Evolutionary conservation across 30 jellyfish, hydroid and myxozoan species (phyloP), one percentile per base, ranked within the genome.

Genomic region (Hydra vulgaris): DNA sequence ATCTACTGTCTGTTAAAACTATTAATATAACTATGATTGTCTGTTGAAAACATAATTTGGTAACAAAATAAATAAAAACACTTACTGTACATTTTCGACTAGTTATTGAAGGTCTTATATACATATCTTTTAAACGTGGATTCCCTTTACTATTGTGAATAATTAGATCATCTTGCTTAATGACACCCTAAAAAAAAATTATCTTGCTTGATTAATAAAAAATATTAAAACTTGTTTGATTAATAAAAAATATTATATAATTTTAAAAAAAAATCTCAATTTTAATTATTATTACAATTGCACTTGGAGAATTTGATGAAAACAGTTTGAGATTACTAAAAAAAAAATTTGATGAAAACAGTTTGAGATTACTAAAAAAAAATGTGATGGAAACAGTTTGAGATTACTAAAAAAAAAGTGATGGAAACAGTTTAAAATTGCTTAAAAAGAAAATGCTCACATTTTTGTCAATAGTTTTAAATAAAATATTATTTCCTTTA

Each of bases 81-180:
- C 97, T 84, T 66, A 92, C 98, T 76, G 95, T 73, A 21, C 95
- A 88, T 77, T 95, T 80, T 23, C 98, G 86, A 72, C 88, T 86
- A 17, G 98, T 92, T 52, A 92, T 76, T 78, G 88, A 68, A n/a
- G 99, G 99, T 73, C 97, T 26, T 52, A 89, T 79, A 81, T 88
- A 81, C 84, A 94, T 77, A 73, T 94, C 97, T 79, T 85, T 89
- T 70, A 94, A 71, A 54, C 94, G 77, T 66, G 99, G 97, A 55
- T 79, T 86, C 26, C 96, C 95, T 78, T 94, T 94, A 66, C 96
- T 87, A 18, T 74, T 61, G 25, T 88, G 82, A 16, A 89, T 77
- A 23, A 83, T 76, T 26, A 94, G 78, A 72, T 94, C 99, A 25
- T 88, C 99, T 89, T 94, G 99, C 77, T 94, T 94, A 18, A 94